A percentile compares a stretch with the other conserved stretches of the same genome.
These are phyloP conservation scores for Dipodomys spectabilis DNA, from an alignment of 2,113 vertebrate species.

Conservation along the genomic window DNA sequence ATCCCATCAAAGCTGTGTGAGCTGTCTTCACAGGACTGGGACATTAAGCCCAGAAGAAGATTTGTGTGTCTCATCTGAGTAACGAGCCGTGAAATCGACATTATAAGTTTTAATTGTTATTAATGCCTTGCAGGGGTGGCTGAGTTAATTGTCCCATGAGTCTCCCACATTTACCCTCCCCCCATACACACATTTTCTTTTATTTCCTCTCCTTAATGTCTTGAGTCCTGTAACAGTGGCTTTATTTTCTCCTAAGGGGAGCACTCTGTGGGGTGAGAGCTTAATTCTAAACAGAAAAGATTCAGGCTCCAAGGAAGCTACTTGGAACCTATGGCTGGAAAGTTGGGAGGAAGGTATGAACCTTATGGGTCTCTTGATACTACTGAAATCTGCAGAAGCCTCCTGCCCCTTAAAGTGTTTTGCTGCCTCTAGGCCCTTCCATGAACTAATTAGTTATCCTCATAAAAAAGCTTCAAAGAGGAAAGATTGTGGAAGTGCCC, in stretches of 20 bases:
- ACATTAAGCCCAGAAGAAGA: conserved; percentile 55
- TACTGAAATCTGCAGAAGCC: background rate
- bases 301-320: too few species aligned
- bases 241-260: conserved; percentile 19
- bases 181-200: background rate
- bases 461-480: background rate
- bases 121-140: conserved; percentile 71
- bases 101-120: conserved; percentile 84
- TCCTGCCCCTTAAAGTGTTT: background rate
- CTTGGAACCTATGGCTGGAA: background rate
- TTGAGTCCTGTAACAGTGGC: background rate
- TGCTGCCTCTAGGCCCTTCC: background rate
- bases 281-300: background rate
- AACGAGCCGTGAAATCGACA: conserved; percentile 84
- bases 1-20: conserved; percentile 5
- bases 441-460: background rate
- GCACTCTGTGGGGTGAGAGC: background rate
- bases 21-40: background rate
- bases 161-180: conserved; percentile 25
- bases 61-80: conserved; percentile 67
- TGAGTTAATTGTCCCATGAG: conserved; percentile 70
- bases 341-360: background rate
- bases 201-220: conserved; percentile 51
- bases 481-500: background rate
- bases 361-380: background rate